Base-by-base conservation (phyloP, 1,140 invertebrate species). In the Trachymyrmex cornetzi region DNA sequence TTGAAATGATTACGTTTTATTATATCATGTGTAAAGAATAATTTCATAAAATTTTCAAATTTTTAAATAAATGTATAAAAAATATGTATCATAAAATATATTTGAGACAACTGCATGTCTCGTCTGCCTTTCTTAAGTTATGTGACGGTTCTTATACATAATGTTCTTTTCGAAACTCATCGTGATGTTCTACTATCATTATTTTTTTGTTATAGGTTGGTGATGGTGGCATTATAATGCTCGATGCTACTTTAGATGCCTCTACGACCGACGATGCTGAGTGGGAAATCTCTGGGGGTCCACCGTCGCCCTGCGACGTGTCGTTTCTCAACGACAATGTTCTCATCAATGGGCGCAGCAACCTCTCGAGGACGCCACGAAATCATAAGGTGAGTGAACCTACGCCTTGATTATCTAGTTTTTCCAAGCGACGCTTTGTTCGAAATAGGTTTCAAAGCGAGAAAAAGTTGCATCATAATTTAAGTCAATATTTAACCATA, bases 321-420 rank as follows among this genome's bases (percentile, higher is more conserved):
- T 96, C 96, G 84, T 98, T 99, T 95, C 96, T 97, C 94, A 98
- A 98, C 94, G 98, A 98, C 94, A 98, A 98, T 94, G 96, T 99
- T 88, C 97, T 98, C 92, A 98, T 98, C 95, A 98, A 98, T 95
- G 98, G 98, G 61, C 97, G 97, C 93, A 98, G 97, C 92, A 97
- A 97, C 95, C 96, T 98, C 74, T 96, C 96, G 87, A 97, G 96
- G 90, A 96, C 96, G 89, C 96, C 97, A 77, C 95, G 96, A 87
- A 96, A 96, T 94, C 96, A 96, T 93, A 97, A 97, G 95, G 96
- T 97, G 94, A 94, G 74, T 59, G 6, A 66, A 53, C 24, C 16
- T 24, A 59, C 27, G 11, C 38, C 6, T 1, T 30, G 24, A 72
- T 74, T 74, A 27, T 82, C 24, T 16, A 80, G 1, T 38, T 82